Evolutionary conservation across 2,888 invertebrate species (phyloP).

Genomic region (Dryobotodes eremita): DNA sequence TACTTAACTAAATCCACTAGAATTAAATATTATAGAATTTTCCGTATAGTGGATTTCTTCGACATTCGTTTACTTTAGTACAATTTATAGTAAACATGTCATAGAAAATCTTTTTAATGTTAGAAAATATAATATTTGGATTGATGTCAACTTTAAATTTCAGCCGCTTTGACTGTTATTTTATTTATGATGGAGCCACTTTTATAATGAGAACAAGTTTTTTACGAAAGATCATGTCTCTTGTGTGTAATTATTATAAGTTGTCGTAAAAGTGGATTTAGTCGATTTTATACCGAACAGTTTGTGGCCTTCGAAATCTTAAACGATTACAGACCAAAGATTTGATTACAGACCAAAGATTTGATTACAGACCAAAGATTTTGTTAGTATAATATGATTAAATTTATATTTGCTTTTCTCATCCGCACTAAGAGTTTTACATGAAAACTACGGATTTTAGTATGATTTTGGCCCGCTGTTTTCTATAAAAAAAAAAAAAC

Average conservation of each 20-base stretch:
- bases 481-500: background rate
- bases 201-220: slow-evolving; percentile 36
- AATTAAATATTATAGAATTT: background rate
- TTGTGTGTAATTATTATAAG: slow-evolving; percentile 48
- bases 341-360: too few species aligned
- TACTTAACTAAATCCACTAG: background rate
- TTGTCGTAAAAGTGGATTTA: slow-evolving; percentile 25
- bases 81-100: slow-evolving; percentile 21
- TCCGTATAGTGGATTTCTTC: background rate
- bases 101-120: slow-evolving; percentile 41
- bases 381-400: background rate
- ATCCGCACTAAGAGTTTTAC: background rate
- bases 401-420: background rate
- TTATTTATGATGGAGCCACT: slow-evolving; percentile 50
- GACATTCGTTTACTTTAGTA: background rate
- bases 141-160: slow-evolving; percentile 63
- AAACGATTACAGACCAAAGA: slow-evolving; percentile 2
- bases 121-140: slow-evolving; percentile 59
- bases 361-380: background rate
- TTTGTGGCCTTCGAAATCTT: slow-evolving; percentile 18
- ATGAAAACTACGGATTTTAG: background rate
- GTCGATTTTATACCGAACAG: slow-evolving; percentile 11
- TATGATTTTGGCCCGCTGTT: background rate
- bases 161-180: slow-evolving; percentile 51
- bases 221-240: slow-evolving; percentile 28